Evolutionary conservation across 2,113 vertebrate species (phyloP).

Genomic region (Phaethon lepturus): DNA sequence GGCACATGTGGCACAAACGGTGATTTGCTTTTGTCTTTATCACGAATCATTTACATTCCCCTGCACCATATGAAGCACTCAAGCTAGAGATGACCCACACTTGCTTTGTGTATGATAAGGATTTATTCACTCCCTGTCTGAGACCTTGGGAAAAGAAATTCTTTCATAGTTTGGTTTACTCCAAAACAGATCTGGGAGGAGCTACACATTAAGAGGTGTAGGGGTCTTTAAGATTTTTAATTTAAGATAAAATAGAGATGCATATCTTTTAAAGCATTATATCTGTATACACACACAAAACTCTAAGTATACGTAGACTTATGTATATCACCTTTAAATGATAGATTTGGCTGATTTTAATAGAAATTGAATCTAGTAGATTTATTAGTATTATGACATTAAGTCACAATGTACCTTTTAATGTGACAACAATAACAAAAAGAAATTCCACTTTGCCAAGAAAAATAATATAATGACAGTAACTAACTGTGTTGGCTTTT

Average conservation of each 20-base stretch:
- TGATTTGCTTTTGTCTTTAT: background rate
- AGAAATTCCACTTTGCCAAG: background rate
- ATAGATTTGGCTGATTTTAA: background rate
- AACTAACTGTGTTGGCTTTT: conserved; percentile 6
- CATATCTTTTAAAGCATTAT: background rate
- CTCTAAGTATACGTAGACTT: background rate
- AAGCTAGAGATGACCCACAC: background rate
- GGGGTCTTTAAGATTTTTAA: background rate
- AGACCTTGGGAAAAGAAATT: conserved; percentile 1
- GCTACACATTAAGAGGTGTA: background rate
- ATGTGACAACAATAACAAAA: conserved; percentile 20
- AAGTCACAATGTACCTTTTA: background rate
- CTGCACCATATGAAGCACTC: background rate
- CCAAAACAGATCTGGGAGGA: background rate
- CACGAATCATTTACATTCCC: background rate
- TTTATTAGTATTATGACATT: background rate
- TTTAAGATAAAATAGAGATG: conserved; percentile 7
- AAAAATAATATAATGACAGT: background rate
- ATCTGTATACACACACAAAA: background rate
- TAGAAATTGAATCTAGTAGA: background rate
- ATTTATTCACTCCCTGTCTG: background rate
- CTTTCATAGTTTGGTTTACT: background rate
- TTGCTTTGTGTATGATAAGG: background rate
- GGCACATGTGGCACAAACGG: background rate
- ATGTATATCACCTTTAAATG: background rate